Base-by-base conservation (phyloP, 2,113 vertebrate species). In the Semnornis frantzii region DNA sequence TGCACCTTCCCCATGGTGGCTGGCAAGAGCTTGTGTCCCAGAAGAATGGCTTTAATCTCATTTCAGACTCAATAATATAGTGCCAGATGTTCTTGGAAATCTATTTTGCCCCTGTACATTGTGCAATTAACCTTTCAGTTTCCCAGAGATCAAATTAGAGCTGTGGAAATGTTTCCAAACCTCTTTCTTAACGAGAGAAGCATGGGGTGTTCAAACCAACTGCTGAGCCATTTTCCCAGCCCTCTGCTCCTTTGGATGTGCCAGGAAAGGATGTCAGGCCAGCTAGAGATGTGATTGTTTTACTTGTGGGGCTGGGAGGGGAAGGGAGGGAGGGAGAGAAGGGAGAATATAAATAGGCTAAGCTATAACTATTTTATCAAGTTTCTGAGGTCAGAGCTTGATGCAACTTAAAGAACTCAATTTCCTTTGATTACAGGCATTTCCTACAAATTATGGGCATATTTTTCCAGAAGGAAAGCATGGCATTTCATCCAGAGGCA, bases 111-210 rank as follows among this genome's bases (percentile, higher is more conserved):
- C 89, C 87, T 87, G 94, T 82, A 95, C 93, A 92, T 95, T 94
- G 94, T 90, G 91, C 94, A 97, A 97, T 97, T 97, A 96, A 96
- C 96, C 94, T 97, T 97, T 97, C 59, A 2, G 92, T 95, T 95
- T 96, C 94, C 86, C 93, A 94, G 91, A 97, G 89, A 95, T 96
- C 87, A 94, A 95, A 97, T 97, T 97, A 97, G 93, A 95, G 94
- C 94, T 91, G 87, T 95, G 89, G 92, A 96, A 95, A 96, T 91
- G 85, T 85, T 97, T 96, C 92, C 93, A 96, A 94, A 94, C 85
- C 82, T 86, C 77, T 76, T 58, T 92, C 92, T 84, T 94, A 96
- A 95, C n/a, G 0, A 93, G 84, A 92, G 91, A 85, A 70, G 81
- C 85, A 90, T 81, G 78, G 84, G 83, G 87, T 91, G 82, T 91